Evolutionary conservation across 2,113 vertebrate species (phyloP), one percentile per base, ranked within the genome.

Genomic region (Otolemur garnettii): DNA sequence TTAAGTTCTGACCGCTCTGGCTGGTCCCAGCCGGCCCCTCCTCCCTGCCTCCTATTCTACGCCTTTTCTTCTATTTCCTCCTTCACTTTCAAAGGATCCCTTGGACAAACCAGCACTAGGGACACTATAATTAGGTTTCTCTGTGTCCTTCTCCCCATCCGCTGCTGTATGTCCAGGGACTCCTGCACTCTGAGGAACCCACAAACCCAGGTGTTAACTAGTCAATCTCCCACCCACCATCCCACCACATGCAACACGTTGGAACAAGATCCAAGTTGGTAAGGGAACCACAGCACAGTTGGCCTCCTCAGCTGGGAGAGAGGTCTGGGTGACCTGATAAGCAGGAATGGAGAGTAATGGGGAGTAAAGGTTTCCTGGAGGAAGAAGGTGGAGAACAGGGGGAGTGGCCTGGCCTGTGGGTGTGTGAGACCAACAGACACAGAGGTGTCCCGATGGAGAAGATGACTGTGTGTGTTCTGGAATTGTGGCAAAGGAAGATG

Each of bases 371-470:
- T 21, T 71, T 30, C 57, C 3, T 8, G 1, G 62, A 79, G n/a
- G 33, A 62, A 78, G 64, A 7, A 45, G 53, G 30, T 33, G 24
- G 28, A 87, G 30, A 68, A 82, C 78, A 77, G 89, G 82, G n/a
- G 57, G 30, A 17, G 26, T 26, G 64, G 68, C 60, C 59, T 19
- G 3, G 62, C 60, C 59, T 19, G 3, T 90, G 95, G 78, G 75
- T 71, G 24, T 38, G 30, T 17, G 33, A 88, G 79, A 35, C 68
- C 11, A 0, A 19, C 0, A 2, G 80, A 87, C 82, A 84, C 91
- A 96, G 88, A 92, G 57, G 81, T 60, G 95, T 81, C 74, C 88
- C 68, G 96, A 83, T 53, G 86, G 88, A 69, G 77, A 50, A 77
- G 68, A 57, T 5, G 26, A 86, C 7, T 9, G 35, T 5, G 53